Conservation (phyloP, 1,140 invertebrate genomes). For the Tribolium madens region DNA sequence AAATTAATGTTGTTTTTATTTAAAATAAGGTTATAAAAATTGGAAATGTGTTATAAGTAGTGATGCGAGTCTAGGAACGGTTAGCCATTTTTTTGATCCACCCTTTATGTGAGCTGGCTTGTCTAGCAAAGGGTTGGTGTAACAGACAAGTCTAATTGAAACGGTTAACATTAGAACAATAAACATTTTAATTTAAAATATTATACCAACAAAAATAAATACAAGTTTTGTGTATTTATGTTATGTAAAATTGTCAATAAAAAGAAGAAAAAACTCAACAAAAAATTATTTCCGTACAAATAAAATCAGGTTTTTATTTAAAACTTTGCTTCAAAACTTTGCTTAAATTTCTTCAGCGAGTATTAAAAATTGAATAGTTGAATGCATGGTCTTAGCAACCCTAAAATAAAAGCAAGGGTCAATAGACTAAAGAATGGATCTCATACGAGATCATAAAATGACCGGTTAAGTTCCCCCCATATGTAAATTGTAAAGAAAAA, state of each 20-base stretch:
- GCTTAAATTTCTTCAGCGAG: background rate
- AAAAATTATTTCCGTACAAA: no score
- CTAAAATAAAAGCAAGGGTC: conserved; percentile 39
- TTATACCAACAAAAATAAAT: no score
- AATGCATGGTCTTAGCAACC: background rate
- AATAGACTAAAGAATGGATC: conserved; percentile 39
- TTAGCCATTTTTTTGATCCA: conserved; percentile 28
- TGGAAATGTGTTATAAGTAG: background rate
- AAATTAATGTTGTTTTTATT: background rate
- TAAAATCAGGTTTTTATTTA: no score
- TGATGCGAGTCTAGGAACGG: background rate
- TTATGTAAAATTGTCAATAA: no score
- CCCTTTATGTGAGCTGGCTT: background rate
- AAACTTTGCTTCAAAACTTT: background rate
- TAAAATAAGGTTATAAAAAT: background rate
- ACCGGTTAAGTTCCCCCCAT: conserved; percentile 39
- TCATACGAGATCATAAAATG: conserved; percentile 43
- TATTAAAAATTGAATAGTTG: conserved; percentile 8
- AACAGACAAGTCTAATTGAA: background rate
- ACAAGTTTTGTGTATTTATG: no score
- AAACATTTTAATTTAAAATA: background rate
- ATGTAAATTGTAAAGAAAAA: conserved; percentile 34
- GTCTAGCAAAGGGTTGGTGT: background rate
- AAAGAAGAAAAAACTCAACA: no score
- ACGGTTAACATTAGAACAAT: conserved; percentile 13